Conservation (phyloP, 2,888 invertebrate genomes). For the Phengaris arion region DNA sequence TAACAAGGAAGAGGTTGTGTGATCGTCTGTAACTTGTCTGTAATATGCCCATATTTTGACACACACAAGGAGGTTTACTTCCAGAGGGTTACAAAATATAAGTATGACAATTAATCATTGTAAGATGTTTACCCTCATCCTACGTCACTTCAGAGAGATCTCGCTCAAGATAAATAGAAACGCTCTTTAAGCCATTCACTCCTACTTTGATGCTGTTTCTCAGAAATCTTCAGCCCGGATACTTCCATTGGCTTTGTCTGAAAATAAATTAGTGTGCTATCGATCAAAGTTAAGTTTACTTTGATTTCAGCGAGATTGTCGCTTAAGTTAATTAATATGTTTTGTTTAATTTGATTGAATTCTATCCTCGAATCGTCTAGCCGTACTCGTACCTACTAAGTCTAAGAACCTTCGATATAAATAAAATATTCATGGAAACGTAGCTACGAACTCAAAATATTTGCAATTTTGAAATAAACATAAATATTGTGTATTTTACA, state of each 20-base stretch:
- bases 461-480: too few relatives aligned
- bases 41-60: constrained; percentile 14
- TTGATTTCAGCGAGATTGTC: constrained; percentile 20
- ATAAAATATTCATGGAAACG: too few relatives aligned
- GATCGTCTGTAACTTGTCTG: not conserved
- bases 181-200: constrained; percentile 53
- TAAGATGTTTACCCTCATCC: constrained; percentile 76
- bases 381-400: not conserved
- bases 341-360: constrained; percentile 17
- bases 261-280: constrained; percentile 29
- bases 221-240: constrained; percentile 47
- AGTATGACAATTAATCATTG: constrained; percentile 76
- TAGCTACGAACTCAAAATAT: too few relatives aligned
- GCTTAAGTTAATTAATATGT: constrained; percentile 18
- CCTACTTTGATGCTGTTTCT: constrained; percentile 49
- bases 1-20: not conserved
- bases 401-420: too few relatives aligned
- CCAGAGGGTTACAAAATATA: constrained; percentile 51
- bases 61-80: constrained; percentile 24
- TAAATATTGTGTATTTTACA: not conserved
- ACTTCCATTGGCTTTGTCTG: constrained; percentile 24
- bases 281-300: constrained; percentile 30
- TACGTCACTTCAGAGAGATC: constrained; percentile 68
- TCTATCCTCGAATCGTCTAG: not conserved
- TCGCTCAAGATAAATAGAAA: constrained; percentile 69